Conservation (phyloP, 1,140 invertebrate genomes). For the Nephotettix cincticeps region DNA sequence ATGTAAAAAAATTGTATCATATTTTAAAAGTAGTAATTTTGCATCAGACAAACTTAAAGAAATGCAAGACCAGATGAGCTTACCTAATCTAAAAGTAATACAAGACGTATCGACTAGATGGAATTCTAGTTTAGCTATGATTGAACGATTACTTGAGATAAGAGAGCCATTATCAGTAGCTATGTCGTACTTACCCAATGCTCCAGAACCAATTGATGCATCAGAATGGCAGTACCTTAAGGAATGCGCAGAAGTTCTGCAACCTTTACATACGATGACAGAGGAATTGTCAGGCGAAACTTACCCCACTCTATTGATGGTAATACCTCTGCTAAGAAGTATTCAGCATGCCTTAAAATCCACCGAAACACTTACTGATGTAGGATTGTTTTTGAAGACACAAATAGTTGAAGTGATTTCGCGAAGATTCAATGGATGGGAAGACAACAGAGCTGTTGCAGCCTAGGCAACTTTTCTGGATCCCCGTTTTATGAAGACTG, state of each 20-base stretch:
- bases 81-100: slow-evolving; percentile 7
- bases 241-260: slow-evolving; percentile 10
- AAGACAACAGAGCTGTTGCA: slow-evolving; percentile 37
- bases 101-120: slow-evolving; percentile 1
- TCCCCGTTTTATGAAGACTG: slow-evolving; percentile 42
- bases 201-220: slow-evolving; percentile 12
- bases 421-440: slow-evolving; percentile 36
- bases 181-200: slow-evolving; percentile 2
- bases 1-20: background rate
- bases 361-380: slow-evolving; percentile 20
- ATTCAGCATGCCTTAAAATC: slow-evolving; percentile 38
- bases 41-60: background rate
- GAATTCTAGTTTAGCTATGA: slow-evolving; percentile 13
- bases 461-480: slow-evolving; percentile 42
- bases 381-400: background rate
- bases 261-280: slow-evolving; percentile 17
- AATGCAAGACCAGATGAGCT: background rate
- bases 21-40: background rate
- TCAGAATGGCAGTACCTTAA: background rate
- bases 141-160: slow-evolving; percentile 20
- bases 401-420: slow-evolving; percentile 29
- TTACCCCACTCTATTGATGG: slow-evolving; percentile 40
- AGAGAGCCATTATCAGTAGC: slow-evolving; percentile 5
- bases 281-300: slow-evolving; percentile 38
- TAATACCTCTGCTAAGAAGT: slow-evolving; percentile 42